A percentile compares a stretch with the other conserved stretches of the same genome.
These are phyloP conservation scores for Saxidomus purpurata DNA, from an alignment of 1,140 invertebrate species.

Conservation along the genomic window DNA sequence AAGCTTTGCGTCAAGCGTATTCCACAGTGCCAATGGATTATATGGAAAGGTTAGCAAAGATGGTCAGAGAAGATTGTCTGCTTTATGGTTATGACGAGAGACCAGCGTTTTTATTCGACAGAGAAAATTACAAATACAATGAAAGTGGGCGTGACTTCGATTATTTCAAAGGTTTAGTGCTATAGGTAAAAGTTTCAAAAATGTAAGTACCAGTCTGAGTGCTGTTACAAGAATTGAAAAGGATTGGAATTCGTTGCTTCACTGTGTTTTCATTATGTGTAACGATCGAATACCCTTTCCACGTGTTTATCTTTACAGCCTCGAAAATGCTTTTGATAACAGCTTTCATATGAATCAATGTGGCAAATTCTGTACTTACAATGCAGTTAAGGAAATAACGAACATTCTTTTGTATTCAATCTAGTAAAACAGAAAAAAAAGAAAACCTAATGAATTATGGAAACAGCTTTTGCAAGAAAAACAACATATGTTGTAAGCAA, in stretches of 20 bases:
- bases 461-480: neutral
- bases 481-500: neutral
- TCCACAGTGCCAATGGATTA: neutral
- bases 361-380: neutral
- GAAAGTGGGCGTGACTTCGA: conserved; percentile 6
- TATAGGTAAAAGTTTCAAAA: neutral
- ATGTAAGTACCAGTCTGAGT: too few relatives aligned
- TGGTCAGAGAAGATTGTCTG: conserved; percentile 1
- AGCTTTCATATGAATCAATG: neutral
- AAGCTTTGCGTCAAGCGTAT: neutral
- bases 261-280: neutral
- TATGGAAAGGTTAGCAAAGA: neutral
- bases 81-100: conserved; percentile 2
- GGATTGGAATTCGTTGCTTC: neutral
- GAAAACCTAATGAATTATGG: neutral
- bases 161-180: neutral
- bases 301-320: too few relatives aligned
- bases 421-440: too few relatives aligned
- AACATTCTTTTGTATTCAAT: too few relatives aligned
- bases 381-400: too few relatives aligned
- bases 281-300: too few relatives aligned
- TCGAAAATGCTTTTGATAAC: neutral
- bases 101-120: conserved; percentile 23
- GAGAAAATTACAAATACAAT: neutral
- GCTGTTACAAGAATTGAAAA: neutral